These are phyloP conservation scores for Pseudomugil tenellus DNA, from an alignment of 2,797 vertebrate species.

Conservation along the genomic window DNA sequence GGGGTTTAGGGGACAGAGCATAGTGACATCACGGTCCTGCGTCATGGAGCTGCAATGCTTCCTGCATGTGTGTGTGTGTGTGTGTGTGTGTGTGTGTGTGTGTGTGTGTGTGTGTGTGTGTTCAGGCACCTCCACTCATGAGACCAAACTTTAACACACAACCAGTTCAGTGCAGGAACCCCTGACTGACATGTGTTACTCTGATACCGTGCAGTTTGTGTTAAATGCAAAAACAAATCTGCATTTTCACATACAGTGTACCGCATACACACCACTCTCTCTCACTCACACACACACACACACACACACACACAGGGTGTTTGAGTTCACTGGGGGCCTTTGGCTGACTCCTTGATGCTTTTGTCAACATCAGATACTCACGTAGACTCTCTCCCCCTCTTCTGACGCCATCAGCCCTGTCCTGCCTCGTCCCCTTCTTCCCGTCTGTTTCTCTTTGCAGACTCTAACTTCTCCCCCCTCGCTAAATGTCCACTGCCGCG, in stretches of 20 bases:
- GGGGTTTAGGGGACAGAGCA: conserved; percentile 50
- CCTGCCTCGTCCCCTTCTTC: conserved; percentile 40
- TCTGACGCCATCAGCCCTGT: conserved; percentile 60
- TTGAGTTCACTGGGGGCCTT: conserved; percentile 62
- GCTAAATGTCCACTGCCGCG: conserved; percentile 17
- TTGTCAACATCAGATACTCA: conserved; percentile 76
- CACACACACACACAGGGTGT: conserved; percentile 24
- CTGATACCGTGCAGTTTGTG: neutral
- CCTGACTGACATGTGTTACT: neutral
- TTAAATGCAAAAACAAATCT: neutral
- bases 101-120: conserved; percentile 40
- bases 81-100: neutral
- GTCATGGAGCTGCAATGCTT: conserved; percentile 69
- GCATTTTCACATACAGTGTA: neutral
- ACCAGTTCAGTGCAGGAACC: neutral
- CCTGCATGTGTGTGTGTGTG: no score
- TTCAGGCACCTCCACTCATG: conserved; percentile 75
- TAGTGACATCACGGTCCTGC: conserved; percentile 68
- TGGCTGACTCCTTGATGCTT: conserved; percentile 80
- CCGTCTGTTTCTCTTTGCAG: conserved; percentile 39
- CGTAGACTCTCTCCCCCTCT: conserved; percentile 65
- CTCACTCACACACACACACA: conserved; percentile 5
- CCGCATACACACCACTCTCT: no score
- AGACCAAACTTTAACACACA: conserved; percentile 53
- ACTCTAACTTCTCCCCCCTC: conserved; percentile 26